These are phyloP conservation scores for Gnathonemus longibarbis DNA, from an alignment of 2,113 vertebrate genomes.

Conservation along the genomic window DNA sequence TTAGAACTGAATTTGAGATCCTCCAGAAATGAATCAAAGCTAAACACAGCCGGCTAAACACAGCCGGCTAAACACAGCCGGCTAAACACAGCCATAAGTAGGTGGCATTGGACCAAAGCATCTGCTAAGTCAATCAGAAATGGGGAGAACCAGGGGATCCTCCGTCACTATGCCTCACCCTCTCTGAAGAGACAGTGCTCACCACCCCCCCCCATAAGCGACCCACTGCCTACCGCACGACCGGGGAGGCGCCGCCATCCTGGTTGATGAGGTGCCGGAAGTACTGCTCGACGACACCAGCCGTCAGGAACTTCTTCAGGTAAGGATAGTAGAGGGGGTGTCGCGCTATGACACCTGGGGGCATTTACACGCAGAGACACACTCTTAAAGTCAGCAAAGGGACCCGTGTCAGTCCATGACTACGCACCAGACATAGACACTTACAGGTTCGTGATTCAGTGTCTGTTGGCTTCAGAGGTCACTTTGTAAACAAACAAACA, in stretches of 20 bases:
- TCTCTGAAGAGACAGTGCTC: background rate
- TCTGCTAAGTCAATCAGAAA: background rate
- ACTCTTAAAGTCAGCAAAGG: background rate
- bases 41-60: no score
- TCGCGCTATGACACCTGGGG: slow-evolving; percentile 67
- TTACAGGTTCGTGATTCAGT: background rate
- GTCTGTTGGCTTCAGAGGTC: background rate
- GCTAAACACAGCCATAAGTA: background rate
- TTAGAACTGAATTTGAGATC: background rate
- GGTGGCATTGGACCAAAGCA: background rate
- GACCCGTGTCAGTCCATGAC: background rate
- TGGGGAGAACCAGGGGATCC: background rate
- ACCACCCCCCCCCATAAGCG: background rate
- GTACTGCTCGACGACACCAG: slow-evolving; percentile 64
- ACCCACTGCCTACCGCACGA: slow-evolving; percentile 60
- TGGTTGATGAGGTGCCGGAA: slow-evolving; percentile 70
- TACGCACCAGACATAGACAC: no score
- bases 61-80: no score
- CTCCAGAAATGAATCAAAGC: no score
- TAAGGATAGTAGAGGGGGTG: slow-evolving; percentile 76
- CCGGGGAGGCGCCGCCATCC: slow-evolving; percentile 38
- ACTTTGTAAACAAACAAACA: background rate
- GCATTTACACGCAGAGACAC: background rate
- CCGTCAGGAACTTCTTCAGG: slow-evolving; percentile 73
- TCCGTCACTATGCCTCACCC: background rate